Evolutionary conservation across 2,797 vertebrate species (phyloP), one percentile per base, ranked within the genome.

Genomic region (Botia almorhae): DNA sequence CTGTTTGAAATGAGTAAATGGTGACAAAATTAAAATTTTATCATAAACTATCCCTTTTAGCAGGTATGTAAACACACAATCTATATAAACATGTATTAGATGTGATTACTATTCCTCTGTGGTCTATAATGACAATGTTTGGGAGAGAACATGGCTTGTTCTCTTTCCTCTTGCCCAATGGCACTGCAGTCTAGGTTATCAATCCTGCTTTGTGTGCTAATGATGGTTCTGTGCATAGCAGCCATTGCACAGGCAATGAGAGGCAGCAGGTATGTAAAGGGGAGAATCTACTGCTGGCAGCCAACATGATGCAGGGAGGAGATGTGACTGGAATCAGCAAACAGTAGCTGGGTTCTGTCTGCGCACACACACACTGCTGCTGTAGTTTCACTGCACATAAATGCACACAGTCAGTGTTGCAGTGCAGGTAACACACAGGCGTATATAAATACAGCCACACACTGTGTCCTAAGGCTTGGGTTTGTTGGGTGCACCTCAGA

Each of bases 281-380:
- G 93, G 91, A 90, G 93, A 95, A 95, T 93, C 93, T 92, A 91
- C 92, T 93, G 94, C 95, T 94, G 94, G 68, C 61, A 81, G 87
- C 80, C 87, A 91, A 91, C 91, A 93, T 91, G 89, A 89, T 90
- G 90, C 90, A 93, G 92, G 39, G 93, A 93, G 90, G 90, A 93
- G 89, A 88, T 95, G 94, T 96, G 96, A 94, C 93, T 92, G 92
- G 95, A 96, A 96, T 96, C 92, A 92, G 88, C 94, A 96, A 94
- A 95, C 86, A 87, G 88, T 87, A 87, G 91, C 90, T 46, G 74
- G 48, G 81, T 79, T 78, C 72, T 69, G 75, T 74, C 43, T 26
- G 69, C 33, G 51, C 73, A 5, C 14, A 43, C 68, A n/a, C 56
- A 67, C 23, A n/a, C 26, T 13, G 8, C 69, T 71, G 50, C 29